These are phyloP conservation scores for Poeciliopsis turrubarensis DNA, from an alignment of 2,113 vertebrate species.

Conservation along the genomic window DNA sequence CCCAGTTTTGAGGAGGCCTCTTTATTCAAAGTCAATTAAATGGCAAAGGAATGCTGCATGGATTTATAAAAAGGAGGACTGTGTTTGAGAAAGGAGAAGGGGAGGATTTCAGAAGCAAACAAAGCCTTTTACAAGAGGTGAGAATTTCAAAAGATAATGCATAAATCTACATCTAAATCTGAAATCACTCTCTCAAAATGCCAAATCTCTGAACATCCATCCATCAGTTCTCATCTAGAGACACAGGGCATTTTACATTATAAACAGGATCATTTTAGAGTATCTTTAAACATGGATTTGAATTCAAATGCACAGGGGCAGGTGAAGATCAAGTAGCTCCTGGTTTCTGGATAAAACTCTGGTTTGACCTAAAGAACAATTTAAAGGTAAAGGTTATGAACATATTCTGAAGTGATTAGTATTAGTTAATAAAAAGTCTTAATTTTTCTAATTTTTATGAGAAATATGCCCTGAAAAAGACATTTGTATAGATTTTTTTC, in stretches of 20 bases:
- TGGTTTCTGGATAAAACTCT: constrained; percentile 1
- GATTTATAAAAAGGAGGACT: constrained; percentile 22
- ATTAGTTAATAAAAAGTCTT: not conserved
- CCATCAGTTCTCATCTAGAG: constrained; percentile 36
- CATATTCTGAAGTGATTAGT: not conserved
- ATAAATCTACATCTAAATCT: constrained; percentile 78
- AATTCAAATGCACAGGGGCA: constrained; percentile 19
- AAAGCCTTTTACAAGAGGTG: constrained; percentile 59
- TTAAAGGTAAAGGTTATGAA: not conserved
- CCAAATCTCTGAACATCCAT: constrained; percentile 40
- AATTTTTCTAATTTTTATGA: not conserved
- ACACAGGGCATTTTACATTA: constrained; percentile 68
- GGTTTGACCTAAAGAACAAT: not conserved
- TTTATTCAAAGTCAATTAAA: constrained; percentile 60
- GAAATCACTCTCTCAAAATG: constrained; percentile 58
- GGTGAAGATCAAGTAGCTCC: not conserved
- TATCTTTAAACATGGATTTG: constrained; percentile 20
- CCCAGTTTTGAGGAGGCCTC: constrained; percentile 42
- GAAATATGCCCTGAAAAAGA: not conserved
- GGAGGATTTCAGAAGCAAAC: constrained; percentile 60
- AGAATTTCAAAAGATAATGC: constrained; percentile 72
- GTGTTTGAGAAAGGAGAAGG: constrained; percentile 24
- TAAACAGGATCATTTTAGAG: constrained; percentile 52
- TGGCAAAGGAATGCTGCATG: constrained; percentile 13
- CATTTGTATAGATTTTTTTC: not conserved